Percentiles rank a stretch among this genome's conserved stretches.
phyloP scores from a whole-genome alignment of 2,888 invertebrate species.

The Cheilosia variabilis region DNA sequence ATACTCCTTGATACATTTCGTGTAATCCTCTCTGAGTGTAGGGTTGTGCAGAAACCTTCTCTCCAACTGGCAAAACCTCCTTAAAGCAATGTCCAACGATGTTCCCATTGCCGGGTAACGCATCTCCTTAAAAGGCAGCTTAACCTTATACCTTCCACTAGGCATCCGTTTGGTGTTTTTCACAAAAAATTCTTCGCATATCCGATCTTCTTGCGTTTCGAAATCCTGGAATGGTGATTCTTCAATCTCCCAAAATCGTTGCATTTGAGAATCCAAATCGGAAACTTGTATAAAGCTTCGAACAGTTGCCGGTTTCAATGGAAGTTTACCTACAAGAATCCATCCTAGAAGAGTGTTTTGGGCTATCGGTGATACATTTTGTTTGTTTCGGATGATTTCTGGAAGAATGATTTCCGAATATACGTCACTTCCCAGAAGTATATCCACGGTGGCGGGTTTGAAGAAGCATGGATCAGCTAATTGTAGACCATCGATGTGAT shows the following conservation, averaged over 20 bases:
- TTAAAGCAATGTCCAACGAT: not conserved
- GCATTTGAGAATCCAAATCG: too few species aligned
- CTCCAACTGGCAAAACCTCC: constrained; percentile 15
- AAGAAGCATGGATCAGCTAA: constrained; percentile 2
- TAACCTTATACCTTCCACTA: constrained; percentile 23
- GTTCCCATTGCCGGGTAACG: too few species aligned
- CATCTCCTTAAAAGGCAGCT: not conserved
- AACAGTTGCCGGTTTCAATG: too few species aligned
- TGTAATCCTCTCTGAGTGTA: constrained; percentile 17
- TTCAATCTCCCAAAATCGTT: constrained; percentile 28
- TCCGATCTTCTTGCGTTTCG: too few species aligned
- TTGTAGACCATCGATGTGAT: constrained; percentile 8
- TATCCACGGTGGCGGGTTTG: constrained; percentile 1
- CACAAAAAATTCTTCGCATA: constrained; percentile 12
- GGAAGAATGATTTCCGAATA: too few species aligned
- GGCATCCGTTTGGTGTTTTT: constrained; percentile 15
- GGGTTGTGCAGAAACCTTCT: constrained; percentile 13
- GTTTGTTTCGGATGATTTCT: too few species aligned
- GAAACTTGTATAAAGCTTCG: too few species aligned
- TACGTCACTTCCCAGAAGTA: too few species aligned
- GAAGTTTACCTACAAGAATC: too few species aligned
- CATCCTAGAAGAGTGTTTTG: too few species aligned
- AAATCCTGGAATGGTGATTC: too few species aligned
- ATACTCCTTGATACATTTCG: constrained; percentile 31
- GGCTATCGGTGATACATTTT: too few species aligned